phyloP scores from a whole-genome alignment of 2,113 vertebrate species.

The Poeciliopsis prolifica region DNA sequence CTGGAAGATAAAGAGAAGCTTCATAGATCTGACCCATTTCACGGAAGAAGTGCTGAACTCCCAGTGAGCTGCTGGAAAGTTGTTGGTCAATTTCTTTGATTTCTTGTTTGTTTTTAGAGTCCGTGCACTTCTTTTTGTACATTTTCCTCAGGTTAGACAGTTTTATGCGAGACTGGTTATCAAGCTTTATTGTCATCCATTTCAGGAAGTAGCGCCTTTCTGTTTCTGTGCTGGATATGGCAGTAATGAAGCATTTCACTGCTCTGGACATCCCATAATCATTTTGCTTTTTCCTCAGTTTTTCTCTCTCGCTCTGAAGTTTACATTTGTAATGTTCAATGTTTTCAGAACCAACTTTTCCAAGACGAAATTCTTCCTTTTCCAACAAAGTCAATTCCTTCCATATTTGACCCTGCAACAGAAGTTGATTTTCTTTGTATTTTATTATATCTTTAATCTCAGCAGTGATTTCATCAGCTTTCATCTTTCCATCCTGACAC shows the following conservation, averaged over 20 bases:
- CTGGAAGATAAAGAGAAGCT: constrained; percentile 61
- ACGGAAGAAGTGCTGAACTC: constrained; percentile 82
- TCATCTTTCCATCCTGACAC: constrained; percentile 57
- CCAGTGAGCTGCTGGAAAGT: constrained; percentile 76
- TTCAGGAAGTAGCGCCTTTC: constrained; percentile 71
- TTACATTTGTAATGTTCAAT: too few species aligned
- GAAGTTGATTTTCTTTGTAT: constrained; percentile 60
- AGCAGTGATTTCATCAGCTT: constrained; percentile 52
- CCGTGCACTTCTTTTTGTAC: constrained; percentile 59
- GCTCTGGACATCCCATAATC: constrained; percentile 8
- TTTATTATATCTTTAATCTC: constrained; percentile 38
- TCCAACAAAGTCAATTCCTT: too few species aligned
- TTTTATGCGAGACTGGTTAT: constrained; percentile 51
- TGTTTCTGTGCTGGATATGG: constrained; percentile 47
- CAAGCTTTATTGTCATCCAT: constrained; percentile 75
- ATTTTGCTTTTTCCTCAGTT: too few species aligned
- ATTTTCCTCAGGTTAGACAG: constrained; percentile 41
- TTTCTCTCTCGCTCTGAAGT: fast-evolving
- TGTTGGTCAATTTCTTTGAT: constrained; percentile 63
- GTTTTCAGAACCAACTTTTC: too few species aligned
- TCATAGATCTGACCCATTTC: constrained; percentile 87
- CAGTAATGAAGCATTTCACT: constrained; percentile 61
- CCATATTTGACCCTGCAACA: too few species aligned
- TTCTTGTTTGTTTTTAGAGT: constrained; percentile 55
- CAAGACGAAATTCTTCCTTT: too few species aligned